Evolutionary conservation across 2,113 vertebrate genomes (phyloP).

Genomic region (Paradoxurus hermaphroditus): DNA sequence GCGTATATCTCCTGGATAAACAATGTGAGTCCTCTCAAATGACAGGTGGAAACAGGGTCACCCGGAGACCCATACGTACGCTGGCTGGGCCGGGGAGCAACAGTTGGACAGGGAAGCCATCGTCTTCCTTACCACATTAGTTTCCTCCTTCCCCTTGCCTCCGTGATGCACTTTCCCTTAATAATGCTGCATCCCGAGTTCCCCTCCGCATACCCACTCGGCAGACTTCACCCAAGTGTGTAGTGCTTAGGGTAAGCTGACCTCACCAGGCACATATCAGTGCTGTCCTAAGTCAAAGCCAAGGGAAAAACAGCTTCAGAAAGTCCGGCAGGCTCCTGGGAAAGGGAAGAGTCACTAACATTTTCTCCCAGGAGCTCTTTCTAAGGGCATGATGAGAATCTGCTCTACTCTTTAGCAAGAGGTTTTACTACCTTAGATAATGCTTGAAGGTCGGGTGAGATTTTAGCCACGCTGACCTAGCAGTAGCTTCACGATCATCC

Average conservation of each 20-base stretch:
- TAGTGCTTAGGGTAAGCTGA: background rate
- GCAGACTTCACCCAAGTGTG: background rate
- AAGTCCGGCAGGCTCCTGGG: background rate
- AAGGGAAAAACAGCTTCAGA: background rate
- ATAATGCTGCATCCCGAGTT: background rate
- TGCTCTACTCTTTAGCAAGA: background rate
- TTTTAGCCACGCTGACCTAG: background rate
- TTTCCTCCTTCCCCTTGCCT: background rate
- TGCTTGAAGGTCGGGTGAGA: background rate
- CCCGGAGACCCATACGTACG: background rate
- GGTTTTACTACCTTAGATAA: background rate
- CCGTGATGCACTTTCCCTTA: background rate
- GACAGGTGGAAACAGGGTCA: background rate
- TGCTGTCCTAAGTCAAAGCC: background rate
- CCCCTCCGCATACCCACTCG: background rate
- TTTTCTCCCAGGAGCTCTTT: background rate
- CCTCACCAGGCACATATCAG: background rate
- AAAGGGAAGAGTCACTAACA: background rate
- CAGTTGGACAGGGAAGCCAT: background rate
- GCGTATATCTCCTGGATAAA: conserved; percentile 91
- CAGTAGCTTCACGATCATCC: background rate
- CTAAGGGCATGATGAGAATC: background rate
- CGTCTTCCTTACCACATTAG: background rate
- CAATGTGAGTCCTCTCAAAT: conserved; percentile 77
- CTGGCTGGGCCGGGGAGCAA: background rate